phyloP scores from a whole-genome alignment of 2,797 vertebrate species.

The Dendrocincla fuliginosa region DNA sequence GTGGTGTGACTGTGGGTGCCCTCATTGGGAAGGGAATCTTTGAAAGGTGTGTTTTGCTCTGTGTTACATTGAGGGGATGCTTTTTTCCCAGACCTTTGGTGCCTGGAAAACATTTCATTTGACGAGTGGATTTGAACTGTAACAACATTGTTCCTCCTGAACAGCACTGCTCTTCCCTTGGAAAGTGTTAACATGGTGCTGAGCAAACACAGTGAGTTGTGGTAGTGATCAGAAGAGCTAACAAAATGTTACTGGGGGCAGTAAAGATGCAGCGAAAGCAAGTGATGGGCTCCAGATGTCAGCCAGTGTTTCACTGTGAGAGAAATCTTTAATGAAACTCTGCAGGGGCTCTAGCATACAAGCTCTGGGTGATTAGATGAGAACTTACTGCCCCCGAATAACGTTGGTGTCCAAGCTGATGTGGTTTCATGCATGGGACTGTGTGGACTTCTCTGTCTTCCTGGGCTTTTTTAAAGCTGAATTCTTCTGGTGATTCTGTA shows the following conservation, averaged over 20 bases:
- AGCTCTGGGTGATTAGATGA: not conserved
- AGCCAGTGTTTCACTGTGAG: not conserved
- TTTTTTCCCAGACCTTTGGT: not conserved
- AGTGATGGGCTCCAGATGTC: not conserved
- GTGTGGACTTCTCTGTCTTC: not conserved
- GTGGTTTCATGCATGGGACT: not conserved
- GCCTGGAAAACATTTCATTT: not conserved
- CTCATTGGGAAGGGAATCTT: not conserved
- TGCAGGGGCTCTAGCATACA: not conserved
- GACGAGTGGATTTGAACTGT: not conserved
- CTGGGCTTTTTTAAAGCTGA: not conserved
- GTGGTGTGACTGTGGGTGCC: fast-evolving
- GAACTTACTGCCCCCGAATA: fast-evolving
- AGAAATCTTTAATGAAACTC: not conserved
- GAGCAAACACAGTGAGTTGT: not conserved
- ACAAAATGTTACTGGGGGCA: not conserved
- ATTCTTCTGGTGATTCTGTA: not conserved
- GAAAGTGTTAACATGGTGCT: not conserved
- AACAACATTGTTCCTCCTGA: fast-evolving
- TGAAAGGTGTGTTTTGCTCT: not conserved
- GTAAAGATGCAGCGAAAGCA: not conserved
- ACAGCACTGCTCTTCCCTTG: not conserved
- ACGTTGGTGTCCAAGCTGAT: not conserved
- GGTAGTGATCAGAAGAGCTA: not conserved
- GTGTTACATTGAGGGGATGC: not conserved